These are phyloP conservation scores for Dicyrtomina minuta DNA, from an alignment of 2,888 invertebrate genomes.

Conservation along the genomic window DNA sequence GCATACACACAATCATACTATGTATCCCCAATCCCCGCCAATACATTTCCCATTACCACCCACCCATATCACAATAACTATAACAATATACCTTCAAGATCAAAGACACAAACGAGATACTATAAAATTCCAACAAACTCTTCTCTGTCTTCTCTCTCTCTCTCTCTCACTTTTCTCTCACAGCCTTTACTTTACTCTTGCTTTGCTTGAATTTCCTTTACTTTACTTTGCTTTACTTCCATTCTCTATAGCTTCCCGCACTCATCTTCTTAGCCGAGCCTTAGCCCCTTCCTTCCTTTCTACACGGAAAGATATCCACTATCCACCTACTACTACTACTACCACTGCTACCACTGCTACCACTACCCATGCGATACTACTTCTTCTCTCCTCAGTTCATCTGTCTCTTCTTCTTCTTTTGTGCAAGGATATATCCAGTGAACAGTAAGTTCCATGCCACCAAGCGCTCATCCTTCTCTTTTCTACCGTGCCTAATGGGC, in stretches of 20 bases:
- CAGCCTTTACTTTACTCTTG: too few relatives aligned
- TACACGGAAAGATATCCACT: too few relatives aligned
- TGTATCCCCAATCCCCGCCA: slow-evolving; percentile 27
- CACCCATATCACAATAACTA: slow-evolving; percentile 45
- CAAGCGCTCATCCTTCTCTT: slow-evolving; percentile 28
- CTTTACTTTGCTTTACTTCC: too few relatives aligned
- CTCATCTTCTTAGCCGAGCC: too few relatives aligned
- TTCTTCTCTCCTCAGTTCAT: not conserved
- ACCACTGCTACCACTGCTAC: too few relatives aligned
- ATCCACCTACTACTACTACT: too few relatives aligned
- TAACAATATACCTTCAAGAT: slow-evolving; percentile 43
- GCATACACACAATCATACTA: slow-evolving; percentile 11
- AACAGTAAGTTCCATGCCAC: slow-evolving; percentile 3
- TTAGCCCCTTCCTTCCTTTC: not conserved
- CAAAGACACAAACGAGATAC: slow-evolving; percentile 38
- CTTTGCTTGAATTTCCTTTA: too few relatives aligned
- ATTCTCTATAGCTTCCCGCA: slow-evolving; percentile 2
- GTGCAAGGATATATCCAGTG: slow-evolving; percentile 7
- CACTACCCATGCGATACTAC: too few relatives aligned
- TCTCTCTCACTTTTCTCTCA: not conserved
- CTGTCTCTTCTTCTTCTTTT: too few relatives aligned
- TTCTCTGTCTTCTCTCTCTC: slow-evolving; percentile 7
- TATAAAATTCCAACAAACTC: slow-evolving; percentile 40
- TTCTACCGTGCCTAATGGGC: slow-evolving; percentile 36
- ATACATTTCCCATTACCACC: slow-evolving; percentile 44